These are phyloP conservation scores for Mionectes macconnelli DNA, from an alignment of 2,113 vertebrate genomes.

Conservation along the genomic window DNA sequence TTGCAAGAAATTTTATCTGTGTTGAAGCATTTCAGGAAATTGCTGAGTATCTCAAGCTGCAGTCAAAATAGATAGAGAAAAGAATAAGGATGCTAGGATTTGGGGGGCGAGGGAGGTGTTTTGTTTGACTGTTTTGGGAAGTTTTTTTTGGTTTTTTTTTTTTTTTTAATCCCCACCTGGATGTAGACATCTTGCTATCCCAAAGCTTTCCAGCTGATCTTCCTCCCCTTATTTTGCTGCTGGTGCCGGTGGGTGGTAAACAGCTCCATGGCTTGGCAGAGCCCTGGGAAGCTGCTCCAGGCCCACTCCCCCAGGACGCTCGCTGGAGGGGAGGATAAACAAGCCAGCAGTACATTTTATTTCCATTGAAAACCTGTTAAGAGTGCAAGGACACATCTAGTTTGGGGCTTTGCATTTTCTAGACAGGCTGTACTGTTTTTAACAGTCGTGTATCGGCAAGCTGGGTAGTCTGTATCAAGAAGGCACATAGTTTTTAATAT, in stretches of 20 bases:
- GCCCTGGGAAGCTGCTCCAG: conserved; percentile 67
- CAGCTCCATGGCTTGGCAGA: conserved; percentile 65
- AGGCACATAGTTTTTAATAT: conserved; percentile 68
- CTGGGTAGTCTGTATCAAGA: conserved; percentile 35
- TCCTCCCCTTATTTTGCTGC: conserved; percentile 40
- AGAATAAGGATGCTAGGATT: background rate
- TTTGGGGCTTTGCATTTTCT: conserved; percentile 7
- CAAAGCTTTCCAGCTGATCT: background rate
- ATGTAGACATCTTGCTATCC: background rate
- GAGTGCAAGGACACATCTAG: conserved; percentile 17
- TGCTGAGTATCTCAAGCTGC: background rate
- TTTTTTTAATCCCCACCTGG: background rate
- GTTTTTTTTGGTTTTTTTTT: background rate
- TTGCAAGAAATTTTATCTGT: background rate
- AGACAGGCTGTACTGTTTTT: conserved; percentile 43
- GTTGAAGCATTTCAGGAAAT: background rate
- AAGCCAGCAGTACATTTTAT: conserved; percentile 58
- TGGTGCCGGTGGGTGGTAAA: conserved; percentile 70
- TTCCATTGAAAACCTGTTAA: conserved; percentile 58
- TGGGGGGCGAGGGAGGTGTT: background rate
- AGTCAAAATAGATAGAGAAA: background rate
- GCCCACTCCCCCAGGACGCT: conserved; percentile 62
- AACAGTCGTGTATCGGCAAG: conserved; percentile 43
- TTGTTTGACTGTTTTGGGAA: background rate
- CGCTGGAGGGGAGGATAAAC: conserved; percentile 62